These are phyloP conservation scores for Drosophila testacea DNA, from an alignment of 2,888 invertebrate genomes.

Conservation along the genomic window DNA sequence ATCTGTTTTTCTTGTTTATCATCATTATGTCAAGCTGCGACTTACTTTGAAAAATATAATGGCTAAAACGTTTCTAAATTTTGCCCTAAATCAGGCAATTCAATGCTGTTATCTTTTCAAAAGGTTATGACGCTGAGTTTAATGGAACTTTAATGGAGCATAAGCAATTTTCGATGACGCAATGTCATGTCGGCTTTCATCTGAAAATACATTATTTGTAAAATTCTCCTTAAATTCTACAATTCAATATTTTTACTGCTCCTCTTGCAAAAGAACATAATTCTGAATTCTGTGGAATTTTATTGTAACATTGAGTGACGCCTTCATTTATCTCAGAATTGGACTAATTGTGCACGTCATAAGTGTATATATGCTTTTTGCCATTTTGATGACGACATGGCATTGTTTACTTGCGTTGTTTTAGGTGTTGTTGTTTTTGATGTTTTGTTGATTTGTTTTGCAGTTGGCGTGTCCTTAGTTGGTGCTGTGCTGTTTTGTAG, in stretches of 20 bases:
- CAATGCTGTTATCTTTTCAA: neutral
- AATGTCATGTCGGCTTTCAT: neutral
- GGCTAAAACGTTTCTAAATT: neutral
- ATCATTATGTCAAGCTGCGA: conserved; percentile 7
- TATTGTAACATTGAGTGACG: neutral
- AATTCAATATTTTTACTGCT: neutral
- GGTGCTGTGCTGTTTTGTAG: conserved; percentile 53
- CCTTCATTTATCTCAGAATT: conserved; percentile 5
- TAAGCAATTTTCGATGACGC: neutral
- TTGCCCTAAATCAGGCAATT: neutral
- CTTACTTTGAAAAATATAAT: neutral
- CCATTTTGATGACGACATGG: conserved; percentile 35
- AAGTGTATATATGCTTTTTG: conserved; percentile 34
- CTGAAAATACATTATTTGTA: conserved; percentile 8
- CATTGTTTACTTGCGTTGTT: conserved; percentile 28
- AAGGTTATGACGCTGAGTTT: neutral
- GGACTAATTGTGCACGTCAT: conserved; percentile 24
- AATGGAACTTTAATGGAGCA: conserved; percentile 2
- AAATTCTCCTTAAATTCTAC: neutral
- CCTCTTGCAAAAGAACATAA: neutral
- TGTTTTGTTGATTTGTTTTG: conserved; percentile 45
- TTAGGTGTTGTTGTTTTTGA: conserved; percentile 18
- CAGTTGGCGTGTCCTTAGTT: conserved; percentile 56
- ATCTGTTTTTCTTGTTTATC: conserved; percentile 9
- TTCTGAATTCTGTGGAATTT: neutral